Evolutionary conservation across 2,888 invertebrate species (phyloP), one percentile per base, ranked within the genome.

Genomic region (Drosophila yooni): DNA sequence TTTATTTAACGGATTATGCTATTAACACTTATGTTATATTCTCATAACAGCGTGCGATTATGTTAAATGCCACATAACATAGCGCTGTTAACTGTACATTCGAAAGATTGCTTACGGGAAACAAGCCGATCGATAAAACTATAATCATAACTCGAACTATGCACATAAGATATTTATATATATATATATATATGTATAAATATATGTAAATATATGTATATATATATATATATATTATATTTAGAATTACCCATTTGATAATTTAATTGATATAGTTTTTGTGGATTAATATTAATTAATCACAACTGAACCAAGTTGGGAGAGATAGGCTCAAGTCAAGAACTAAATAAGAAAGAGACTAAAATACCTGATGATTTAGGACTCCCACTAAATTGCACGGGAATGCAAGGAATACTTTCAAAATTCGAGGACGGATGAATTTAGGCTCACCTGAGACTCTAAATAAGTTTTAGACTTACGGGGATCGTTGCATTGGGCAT

Each of bases 401-500:
- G 33, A 33, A 33, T 33, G 33, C 38, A 8, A n/a, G 40, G n/a
- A 40, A 6, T 40, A 46, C 13, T 21, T 46, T 21, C 21, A 3
- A 21, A 13, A 46, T 21, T 46, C 21, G 46, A 21, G 15, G 46
- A 2, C 21, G 46, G 21, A 21, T 21, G 1, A 4, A 21, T 21
- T 2, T 15, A 21, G 13, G 13, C 13, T 8, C 7, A 46, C 25
- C 21, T 4, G 46, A 46, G 15, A 46, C 7, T 21, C 21, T 2
- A 46, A 25, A 46, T 8, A 15, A 13, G 25, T 50, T 40, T 6
- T 15, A 4, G 10, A 43, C 92, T 91, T 85, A 93, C 93, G 80
- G 21, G 91, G 79, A 87, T 92, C 92, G 61, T 81, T 89, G 58
- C 93, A 83, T 77, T 93, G 92, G 11, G 93, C 93, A 79, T 93